Conservation (phyloP, 2,888 invertebrate genomes). For the Octodonta nipae region DNA sequence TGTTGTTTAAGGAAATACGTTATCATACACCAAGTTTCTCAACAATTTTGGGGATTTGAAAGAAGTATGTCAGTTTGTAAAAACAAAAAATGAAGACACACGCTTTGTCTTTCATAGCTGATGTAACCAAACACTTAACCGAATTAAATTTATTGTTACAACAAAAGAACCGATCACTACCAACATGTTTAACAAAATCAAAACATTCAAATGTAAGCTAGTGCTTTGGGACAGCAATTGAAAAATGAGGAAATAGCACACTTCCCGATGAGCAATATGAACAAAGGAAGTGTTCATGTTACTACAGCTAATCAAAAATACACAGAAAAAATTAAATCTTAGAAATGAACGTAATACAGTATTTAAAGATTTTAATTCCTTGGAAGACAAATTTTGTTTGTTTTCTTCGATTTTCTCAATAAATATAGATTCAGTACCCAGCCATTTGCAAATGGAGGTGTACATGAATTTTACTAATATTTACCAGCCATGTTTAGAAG, state of each 20-base stretch:
- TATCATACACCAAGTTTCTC: no score
- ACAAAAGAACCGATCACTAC: neutral
- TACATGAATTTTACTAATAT: neutral
- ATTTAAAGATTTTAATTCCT: conserved; percentile 3
- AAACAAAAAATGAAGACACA: no score
- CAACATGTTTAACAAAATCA: neutral
- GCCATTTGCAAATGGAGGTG: no score
- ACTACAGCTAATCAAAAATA: conserved; percentile 1
- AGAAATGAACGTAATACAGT: neutral
- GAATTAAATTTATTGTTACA: no score
- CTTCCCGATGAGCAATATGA: neutral
- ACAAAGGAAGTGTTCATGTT: neutral
- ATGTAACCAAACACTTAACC: no score
- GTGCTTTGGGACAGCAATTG: conserved; percentile 1
- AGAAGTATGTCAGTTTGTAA: no score
- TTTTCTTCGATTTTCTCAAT: conserved; percentile 4
- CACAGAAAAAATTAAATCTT: conserved; percentile 1
- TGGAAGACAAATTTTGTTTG: conserved; percentile 2
- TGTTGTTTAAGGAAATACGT: no score
- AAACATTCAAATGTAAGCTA: conserved; percentile 3
- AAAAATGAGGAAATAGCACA: conserved; percentile 2
- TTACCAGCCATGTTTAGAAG: conserved; percentile 3
- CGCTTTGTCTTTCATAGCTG: no score
- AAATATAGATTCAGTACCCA: conserved; percentile 1
- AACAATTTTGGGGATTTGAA: no score